Percentiles rank a stretch among this genome's conserved stretches.
These are phyloP conservation scores for Scaptodrosophila lebanonensis DNA, from an alignment of 1,140 invertebrate species.

Conservation along the genomic window DNA sequence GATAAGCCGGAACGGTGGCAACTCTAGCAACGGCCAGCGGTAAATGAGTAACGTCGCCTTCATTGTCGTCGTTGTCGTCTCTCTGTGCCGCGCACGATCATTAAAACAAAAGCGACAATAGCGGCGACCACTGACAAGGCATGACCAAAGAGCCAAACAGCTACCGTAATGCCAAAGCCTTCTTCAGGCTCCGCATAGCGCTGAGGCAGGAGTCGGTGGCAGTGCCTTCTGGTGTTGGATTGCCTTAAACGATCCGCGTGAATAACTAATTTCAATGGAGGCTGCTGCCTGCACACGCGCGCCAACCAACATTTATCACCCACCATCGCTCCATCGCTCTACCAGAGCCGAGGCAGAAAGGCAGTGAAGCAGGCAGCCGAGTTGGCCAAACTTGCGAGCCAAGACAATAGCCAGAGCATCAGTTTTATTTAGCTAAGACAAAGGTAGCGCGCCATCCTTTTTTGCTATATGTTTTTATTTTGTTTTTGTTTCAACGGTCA, in stretches of 20 bases:
- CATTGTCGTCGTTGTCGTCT: too few species aligned
- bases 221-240: constrained; percentile 62
- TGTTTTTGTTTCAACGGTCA: constrained; percentile 1
- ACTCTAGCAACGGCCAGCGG: constrained; percentile 43
- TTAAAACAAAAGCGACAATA: constrained; percentile 71
- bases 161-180: constrained; percentile 3
- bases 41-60: constrained; percentile 49
- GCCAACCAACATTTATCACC: constrained; percentile 67
- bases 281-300: constrained; percentile 50
- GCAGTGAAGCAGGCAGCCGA: constrained; percentile 31
- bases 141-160: constrained; percentile 57
- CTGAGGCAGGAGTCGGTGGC: constrained; percentile 26
- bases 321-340: constrained; percentile 49
- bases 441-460: too few species aligned
- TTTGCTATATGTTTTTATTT: constrained; percentile 8
- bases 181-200: too few species aligned
- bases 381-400: too few species aligned
- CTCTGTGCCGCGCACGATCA: constrained; percentile 64
- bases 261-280: constrained; percentile 76
- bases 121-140: constrained; percentile 64
- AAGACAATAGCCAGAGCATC: too few species aligned
- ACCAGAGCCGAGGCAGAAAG: constrained; percentile 36
- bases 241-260: constrained; percentile 75
- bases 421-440: too few species aligned
- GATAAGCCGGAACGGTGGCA: constrained; percentile 56